Evolutionary conservation across 2,797 vertebrate genomes (phyloP), one percentile per base, ranked within the genome.

Genomic region (Ficedula albicollis): DNA sequence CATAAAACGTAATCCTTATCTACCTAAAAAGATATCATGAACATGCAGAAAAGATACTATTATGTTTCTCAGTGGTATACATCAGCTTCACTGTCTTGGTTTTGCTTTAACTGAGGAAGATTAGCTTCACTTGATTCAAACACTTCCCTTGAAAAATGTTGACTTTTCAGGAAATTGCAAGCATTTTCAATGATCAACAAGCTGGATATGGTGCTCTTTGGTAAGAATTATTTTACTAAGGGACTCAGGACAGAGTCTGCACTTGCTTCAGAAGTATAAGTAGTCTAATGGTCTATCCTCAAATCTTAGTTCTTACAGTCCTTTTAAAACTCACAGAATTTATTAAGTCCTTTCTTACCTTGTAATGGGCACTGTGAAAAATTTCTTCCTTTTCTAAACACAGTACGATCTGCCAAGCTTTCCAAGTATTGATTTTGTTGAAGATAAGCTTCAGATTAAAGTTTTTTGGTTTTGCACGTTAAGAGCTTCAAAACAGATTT

Each of bases 361-460:
- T 66, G 66, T 83, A 93, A 87, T 75, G 41, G 84, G 15, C 49
- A 56, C 32, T 54, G 43, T 38, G 26, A 70, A 87, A 78, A 58
- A 32, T 8, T 34, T 64, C 56, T 68, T 85, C 46, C 13, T 84
- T 86, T 67, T 75, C 62, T 89, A 87, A 89, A 88, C 30, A 51
- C 10, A 39, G 41, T 23, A 36, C 38, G 80, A 63, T 75, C 84
- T 49, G 58, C 30, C 10, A 66, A 80, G 49, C 10, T 44, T 93
- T 92, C 56, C 58, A 91, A 72, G 30, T 87, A 94, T 77, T 80
- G 87, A 89, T 89, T 92, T 95, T 91, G n/a, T 81, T 85, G 73
- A 90, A 84, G 62, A 89, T 80, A 63, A 91, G 19, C 38, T 87
- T 89, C 41, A 87, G 83, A 91, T 93, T 87, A 73, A 92, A 89